Base-by-base conservation (phyloP, 2,888 invertebrate genomes). In the Allophyes oxyacanthae region DNA sequence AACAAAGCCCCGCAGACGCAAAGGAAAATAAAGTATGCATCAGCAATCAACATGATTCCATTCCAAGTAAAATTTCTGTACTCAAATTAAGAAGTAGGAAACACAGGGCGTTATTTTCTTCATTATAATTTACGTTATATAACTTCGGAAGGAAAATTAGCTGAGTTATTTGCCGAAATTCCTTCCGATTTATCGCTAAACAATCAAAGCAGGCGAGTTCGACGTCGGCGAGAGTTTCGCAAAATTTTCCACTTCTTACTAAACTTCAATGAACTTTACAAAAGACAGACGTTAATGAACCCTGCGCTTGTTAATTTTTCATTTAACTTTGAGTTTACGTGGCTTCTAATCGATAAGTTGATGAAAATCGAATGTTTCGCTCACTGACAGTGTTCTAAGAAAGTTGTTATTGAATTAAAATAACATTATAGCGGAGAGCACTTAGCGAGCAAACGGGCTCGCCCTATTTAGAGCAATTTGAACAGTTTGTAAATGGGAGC, bases 251-350 rank as follows among this genome's bases (percentile, higher is more conserved):
- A 77, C 68, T 77, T 76, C 72, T 75, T 69, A 73, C 71, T 52
- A 76, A 80, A 78, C 77, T 80, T 64, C 64, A 67, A 56, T 55
- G 64, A 82, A 84, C 77, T 85, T 83, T 73, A 77, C 84, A 80
- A 83, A 84, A 85, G 87, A 83, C 80, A 83, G 83, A 81, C 85
- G 80, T 77, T 89, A 87, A 89, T 87, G 87, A 87, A 88, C 82
- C 79, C 68, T 74, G 70, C 80, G 82, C 80, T 85, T 85, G 84
- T 84, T 87, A 83, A 87, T 85, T 87, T 84, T 75, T 78, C 78
- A 77, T 83, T 83, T 78, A 84, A 84, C 79, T 86, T 83, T 66
- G 66, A 77, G 72, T 80, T 83, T 76, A 69, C 76, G 81, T 77
- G 80, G 81, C 80, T 82, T 78, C 75, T 82, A 80, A 84, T 85